Conservation (phyloP, 2,113 vertebrate genomes). For the Sylvietta virens region DNA sequence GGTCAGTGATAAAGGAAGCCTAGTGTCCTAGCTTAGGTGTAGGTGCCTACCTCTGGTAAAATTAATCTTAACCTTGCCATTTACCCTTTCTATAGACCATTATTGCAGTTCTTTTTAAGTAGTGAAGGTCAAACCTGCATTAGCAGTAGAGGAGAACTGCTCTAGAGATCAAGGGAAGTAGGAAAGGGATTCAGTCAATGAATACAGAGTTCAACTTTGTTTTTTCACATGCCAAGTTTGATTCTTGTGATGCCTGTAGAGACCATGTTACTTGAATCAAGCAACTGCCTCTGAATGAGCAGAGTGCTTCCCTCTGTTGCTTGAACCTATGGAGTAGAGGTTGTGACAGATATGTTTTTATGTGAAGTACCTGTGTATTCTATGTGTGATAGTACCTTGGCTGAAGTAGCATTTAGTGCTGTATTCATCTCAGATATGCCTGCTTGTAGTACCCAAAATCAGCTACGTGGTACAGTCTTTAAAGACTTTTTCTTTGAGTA, state of each 20-base stretch:
- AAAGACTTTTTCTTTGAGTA: neutral
- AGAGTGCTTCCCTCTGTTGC: neutral
- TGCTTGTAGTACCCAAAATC: neutral
- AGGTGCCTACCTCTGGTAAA: neutral
- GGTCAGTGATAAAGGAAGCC: neutral
- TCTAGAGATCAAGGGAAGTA: neutral
- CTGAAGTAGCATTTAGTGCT: neutral
- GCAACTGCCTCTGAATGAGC: neutral
- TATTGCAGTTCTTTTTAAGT: neutral
- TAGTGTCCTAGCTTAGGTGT: neutral
- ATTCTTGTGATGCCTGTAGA: conserved; percentile 2
- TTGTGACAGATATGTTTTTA: neutral
- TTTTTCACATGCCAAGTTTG: neutral
- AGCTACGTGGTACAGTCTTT: neutral
- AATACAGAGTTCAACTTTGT: conserved; percentile 1
- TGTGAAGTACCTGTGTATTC: neutral
- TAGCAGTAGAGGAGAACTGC: neutral
- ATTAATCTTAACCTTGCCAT: neutral
- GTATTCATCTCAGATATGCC: neutral
- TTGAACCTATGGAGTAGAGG: neutral
- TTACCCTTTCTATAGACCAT: neutral
- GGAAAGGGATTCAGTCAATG: neutral
- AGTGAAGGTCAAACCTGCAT: neutral
- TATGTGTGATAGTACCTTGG: neutral
- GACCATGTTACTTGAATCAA: neutral